Base-by-base conservation (phyloP, 2,797 vertebrate species). In the Acanthurus tractus region DNA sequence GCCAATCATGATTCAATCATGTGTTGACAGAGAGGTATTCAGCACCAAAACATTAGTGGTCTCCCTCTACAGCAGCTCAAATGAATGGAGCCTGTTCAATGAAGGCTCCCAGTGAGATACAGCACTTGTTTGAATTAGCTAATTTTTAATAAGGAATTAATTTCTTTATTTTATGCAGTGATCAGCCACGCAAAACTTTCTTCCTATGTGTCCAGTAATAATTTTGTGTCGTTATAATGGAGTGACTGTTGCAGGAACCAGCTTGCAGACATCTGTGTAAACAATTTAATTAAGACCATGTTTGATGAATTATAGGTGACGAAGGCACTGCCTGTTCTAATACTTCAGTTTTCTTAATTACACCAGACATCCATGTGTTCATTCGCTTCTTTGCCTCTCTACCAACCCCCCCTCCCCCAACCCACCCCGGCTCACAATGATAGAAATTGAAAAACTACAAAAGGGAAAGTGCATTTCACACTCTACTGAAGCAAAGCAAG, bases 381-480 rank as follows among this genome's bases (percentile, higher is more conserved):
- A 85, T 90, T 91, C 83, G 78, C 68, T 48, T 82, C 75, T 34
- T 34, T 34, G 29, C 29, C 29, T 34, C 29, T 34, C 6, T 34
- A 34, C 25, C n/a, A n/a, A n/a, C n/a, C n/a, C 2, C 25, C 25
- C 25, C 25, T 1, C 29, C 29, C 29, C 29, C 29, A 29, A 29
- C 29, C 78, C 80, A 67, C 61, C 48, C 70, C 78, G 57, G 78
- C 82, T 86, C 78, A 75, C 92, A 95, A 90, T 93, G 86, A 92
- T 90, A 94, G 92, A 94, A 95, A 95, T 92, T 92, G 91, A 93
- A 93, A 93, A 90, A 93, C 78, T 90, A 92, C 88, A 93, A 94
- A 94, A 93, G 87, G 88, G 87, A 94, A 95, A 95, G 86, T 95
- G 93, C 92, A 95, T 95, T 96, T 96, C 95, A 96, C 93, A 94